Evolutionary conservation across 2,113 vertebrate species (phyloP), one percentile per base, ranked within the genome.

Genomic region (Tricholaema leucomelas): DNA sequence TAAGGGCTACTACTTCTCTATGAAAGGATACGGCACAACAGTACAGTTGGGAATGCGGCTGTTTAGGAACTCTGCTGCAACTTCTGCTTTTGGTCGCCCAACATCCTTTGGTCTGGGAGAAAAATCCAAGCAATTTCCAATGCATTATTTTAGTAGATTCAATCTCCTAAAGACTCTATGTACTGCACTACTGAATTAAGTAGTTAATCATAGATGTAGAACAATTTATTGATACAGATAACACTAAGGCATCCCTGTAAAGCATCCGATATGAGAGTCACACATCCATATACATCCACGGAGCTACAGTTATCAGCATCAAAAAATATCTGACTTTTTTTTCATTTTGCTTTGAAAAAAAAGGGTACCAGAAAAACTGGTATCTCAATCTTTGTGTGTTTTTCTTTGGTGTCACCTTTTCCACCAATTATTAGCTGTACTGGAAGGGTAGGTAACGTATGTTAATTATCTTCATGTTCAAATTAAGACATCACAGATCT

Each of bases 11-110:
- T 81, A 48, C 13, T 54, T 28, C 64, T 65, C 50, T 76, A 30
- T 16, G 80, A 96, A 98, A 99, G 98, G 99, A 99, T 99, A 99
- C 99, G 99, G 97, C 76, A 98, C 96, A 5, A 99, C 99, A 94
- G 98, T 97, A 94, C 99, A 99, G 94, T 97, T 98, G 74, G 98
- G 99, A 94, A 99, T 82, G 71, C 99, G 98, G 80, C 89, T 98
- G 95, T 99, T 99, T 18, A 99, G 96, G 91, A 99, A 99, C 79
- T 99, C 98, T 64, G 99, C 99, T 90, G 99, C 99, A 69, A 99
- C 99, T 66, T 99, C 98, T 71, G 99, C 99, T 95, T 99, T 99
- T 40, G 99, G 98, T 95, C 98, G 97, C 91, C 99, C 99, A 52
- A 99, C 98, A 96, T 99, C 99, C 97, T 99, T 99, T 2, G 98